A percentile compares a stretch with the other conserved stretches of the same genome.
Conservation (phyloP, 2,113 vertebrate species). For the Galemys pyrenaicus region DNA sequence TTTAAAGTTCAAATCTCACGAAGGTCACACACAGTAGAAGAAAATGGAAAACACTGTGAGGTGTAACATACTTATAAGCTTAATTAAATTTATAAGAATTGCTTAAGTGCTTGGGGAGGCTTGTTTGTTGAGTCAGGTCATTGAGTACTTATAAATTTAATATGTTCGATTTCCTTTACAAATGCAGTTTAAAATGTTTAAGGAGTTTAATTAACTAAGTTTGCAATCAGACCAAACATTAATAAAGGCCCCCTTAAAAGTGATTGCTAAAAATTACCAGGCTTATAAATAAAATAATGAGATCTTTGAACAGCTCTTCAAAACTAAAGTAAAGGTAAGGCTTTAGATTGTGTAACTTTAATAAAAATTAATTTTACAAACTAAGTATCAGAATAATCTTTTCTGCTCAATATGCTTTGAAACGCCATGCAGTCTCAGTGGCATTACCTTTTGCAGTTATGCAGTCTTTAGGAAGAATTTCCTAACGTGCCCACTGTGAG, state of each 20-base stretch:
- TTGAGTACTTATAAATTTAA: constrained; percentile 73
- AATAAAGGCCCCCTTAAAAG: constrained; percentile 68
- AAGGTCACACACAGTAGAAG: neutral
- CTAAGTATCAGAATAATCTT: constrained; percentile 11
- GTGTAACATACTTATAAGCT: constrained; percentile 50
- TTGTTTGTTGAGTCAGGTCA: constrained; percentile 73
- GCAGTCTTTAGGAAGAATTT: neutral
- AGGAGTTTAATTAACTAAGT: constrained; percentile 76
- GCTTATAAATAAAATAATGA: constrained; percentile 63
- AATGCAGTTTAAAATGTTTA: constrained; percentile 75
- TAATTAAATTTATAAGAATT: constrained; percentile 73
- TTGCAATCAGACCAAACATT: constrained; percentile 73
- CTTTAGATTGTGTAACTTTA: constrained; percentile 46
- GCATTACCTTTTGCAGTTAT: neutral
- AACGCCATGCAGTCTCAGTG: neutral
- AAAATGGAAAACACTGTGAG: constrained; percentile 21
- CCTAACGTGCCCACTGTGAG: neutral
- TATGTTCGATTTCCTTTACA: constrained; percentile 79
- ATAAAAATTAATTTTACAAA: constrained; percentile 13
- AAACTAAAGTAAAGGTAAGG: constrained; percentile 5
- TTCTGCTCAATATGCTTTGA: neutral
- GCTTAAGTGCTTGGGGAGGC: constrained; percentile 50
- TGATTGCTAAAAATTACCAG: constrained; percentile 57
- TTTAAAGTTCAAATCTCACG: constrained; percentile 15
- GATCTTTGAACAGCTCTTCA: constrained; percentile 37